Evolutionary conservation across 2,888 invertebrate genomes (phyloP), one percentile per base, ranked within the genome.

Genomic region (Ophion costatus): DNA sequence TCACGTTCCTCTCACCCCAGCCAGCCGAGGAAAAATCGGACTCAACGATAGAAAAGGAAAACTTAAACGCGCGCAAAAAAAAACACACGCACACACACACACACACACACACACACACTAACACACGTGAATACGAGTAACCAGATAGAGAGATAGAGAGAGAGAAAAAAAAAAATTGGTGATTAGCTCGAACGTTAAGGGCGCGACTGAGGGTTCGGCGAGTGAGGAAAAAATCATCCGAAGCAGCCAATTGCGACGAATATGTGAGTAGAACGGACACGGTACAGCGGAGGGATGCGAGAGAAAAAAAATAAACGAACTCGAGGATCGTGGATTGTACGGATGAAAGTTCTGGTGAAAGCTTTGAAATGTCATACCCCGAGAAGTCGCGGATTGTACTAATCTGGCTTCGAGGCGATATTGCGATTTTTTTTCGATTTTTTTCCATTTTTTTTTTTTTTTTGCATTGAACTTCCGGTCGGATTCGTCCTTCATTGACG

Each of bases 201-300:
- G 78, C 33, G 70, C 61, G 70, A 63, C 61, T 33, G 70, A 56
- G 22, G 61, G 64, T 70, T 59, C 59, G 57, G 59, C 14, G 42
- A 64, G n/a, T 45, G 33, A 33, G 59, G 24, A 57, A 73, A 56
- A 38, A 38, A 38, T 73, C 73, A 66, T 24, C 59, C 83, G 67
- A 45, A 45, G 73, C 59, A 82, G 64, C 82, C 66, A 61, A 82
- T 71, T 45, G 76, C 75, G 56, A 85, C 82, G 20, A 82, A 85
- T 73, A 85, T 85, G 84, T 85, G 76, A 85, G 71, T 71, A 71
- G 57, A 57, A 29, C n/a, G 22, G 56, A 33, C 20, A 57, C 24
- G 9, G 14, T 24, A 17, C n/a, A 57, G 29, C 17, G 9, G 42
- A 20, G n/a, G 29, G 33, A 56, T 33, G 9, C n/a, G 33, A 14